phyloP scores from a whole-genome alignment of 2,113 vertebrate species.

The Serilophus lunatus region DNA sequence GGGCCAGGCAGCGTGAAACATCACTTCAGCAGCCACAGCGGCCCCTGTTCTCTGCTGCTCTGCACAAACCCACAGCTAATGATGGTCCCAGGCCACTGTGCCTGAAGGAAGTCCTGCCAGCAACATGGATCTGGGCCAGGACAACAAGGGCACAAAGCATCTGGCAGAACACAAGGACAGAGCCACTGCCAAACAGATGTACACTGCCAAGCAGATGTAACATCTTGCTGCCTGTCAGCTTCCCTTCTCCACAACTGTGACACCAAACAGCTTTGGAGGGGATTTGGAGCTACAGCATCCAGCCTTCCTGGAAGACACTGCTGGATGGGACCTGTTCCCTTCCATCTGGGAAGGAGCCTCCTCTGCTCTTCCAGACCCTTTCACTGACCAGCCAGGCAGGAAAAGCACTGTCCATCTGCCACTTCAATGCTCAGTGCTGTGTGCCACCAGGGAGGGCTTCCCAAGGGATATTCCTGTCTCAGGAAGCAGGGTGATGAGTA shows the following conservation, averaged over 20 bases:
- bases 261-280: neutral
- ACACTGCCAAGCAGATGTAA: neutral
- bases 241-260: neutral
- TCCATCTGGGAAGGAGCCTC: neutral
- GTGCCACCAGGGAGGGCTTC: neutral
- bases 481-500: neutral
- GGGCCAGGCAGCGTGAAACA: neutral
- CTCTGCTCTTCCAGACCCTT: neutral
- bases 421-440: rapidly evolving
- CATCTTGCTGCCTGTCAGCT: neutral
- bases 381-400: neutral
- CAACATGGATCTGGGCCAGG: neutral
- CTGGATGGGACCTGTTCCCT: neutral
- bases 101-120: neutral
- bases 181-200: neutral
- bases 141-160: neutral
- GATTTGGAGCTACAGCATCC: neutral
- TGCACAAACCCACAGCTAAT: neutral
- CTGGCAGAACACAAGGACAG: neutral
- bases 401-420: neutral
- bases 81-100: neutral
- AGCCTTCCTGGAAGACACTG: neutral
- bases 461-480: neutral
- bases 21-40: neutral
- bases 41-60: neutral